These are phyloP conservation scores for Xiphophorus birchmanni DNA, from an alignment of 2,797 vertebrate species.

Conservation along the genomic window DNA sequence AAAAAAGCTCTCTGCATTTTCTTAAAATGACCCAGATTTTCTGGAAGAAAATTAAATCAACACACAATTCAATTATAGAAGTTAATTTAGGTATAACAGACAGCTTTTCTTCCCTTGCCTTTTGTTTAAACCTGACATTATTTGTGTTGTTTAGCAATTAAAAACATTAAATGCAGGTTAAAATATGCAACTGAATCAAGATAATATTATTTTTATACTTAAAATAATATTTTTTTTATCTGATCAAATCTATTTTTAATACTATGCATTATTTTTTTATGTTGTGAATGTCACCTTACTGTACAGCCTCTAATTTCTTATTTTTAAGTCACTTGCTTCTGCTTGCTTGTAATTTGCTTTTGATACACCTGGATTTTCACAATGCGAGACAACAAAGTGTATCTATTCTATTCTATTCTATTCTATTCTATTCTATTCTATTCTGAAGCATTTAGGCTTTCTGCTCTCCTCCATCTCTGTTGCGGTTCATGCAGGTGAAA, in stretches of 20 bases:
- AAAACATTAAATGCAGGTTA: background rate
- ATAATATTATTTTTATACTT: background rate
- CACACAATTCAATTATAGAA: background rate
- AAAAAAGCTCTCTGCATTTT: slow-evolving; percentile 15
- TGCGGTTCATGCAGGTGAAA: background rate
- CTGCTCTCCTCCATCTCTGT: background rate
- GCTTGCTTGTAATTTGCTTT: background rate
- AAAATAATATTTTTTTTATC: background rate
- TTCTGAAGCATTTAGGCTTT: background rate
- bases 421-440: background rate
- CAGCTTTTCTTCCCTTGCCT: background rate
- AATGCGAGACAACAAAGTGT: background rate
- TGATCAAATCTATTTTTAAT: too few species aligned
- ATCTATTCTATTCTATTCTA: background rate
- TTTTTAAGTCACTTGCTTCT: background rate
- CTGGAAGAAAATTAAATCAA: background rate
- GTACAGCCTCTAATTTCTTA: background rate
- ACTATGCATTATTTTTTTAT: background rate
- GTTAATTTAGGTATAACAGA: background rate
- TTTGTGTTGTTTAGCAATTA: background rate
- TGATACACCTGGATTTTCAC: background rate
- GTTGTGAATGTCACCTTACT: background rate
- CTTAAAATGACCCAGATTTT: slow-evolving; percentile 2
- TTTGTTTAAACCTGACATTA: background rate
- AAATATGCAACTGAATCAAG: background rate